These are phyloP conservation scores for Acyrthosiphon pisum DNA, from an alignment of 1,140 invertebrate species.

Conservation along the genomic window DNA sequence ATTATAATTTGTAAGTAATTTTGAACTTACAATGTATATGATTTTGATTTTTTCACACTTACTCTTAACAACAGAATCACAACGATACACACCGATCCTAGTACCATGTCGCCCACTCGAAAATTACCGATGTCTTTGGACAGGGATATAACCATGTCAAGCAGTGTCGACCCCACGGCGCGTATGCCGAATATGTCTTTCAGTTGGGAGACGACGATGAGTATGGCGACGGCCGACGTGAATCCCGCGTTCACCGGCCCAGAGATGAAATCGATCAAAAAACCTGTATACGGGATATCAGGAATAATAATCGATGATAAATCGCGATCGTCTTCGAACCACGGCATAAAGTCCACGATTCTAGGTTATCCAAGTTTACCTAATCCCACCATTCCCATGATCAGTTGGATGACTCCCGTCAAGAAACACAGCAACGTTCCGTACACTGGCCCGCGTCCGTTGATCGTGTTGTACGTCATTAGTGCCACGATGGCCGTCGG, in stretches of 20 bases:
- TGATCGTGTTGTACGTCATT: constrained; percentile 78
- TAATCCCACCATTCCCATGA: constrained; percentile 87
- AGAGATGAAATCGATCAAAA: constrained; percentile 92
- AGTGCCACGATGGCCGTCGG: constrained; percentile 85
- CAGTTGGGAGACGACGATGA: constrained; percentile 87
- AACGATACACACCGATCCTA: constrained; percentile 75
- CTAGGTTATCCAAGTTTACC: constrained; percentile 66
- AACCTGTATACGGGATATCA: constrained; percentile 69
- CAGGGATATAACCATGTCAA: constrained; percentile 76
- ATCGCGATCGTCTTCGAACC: not conserved
- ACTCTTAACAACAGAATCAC: constrained; percentile 76
- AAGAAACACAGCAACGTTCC: constrained; percentile 83
- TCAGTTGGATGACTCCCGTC: constrained; percentile 78
- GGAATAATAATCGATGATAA: not conserved
- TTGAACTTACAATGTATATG: not conserved
- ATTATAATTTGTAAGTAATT: too few relatives aligned
- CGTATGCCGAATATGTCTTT: constrained; percentile 83
- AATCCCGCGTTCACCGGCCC: constrained; percentile 93
- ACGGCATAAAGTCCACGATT: not conserved
- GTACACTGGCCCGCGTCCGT: constrained; percentile 70
- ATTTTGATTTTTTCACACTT: constrained; percentile 59
- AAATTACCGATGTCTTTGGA: constrained; percentile 70
- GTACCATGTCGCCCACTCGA: constrained; percentile 71
- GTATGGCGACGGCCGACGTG: constrained; percentile 86
- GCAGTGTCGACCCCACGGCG: constrained; percentile 75